Conservation (phyloP, 2,113 vertebrate genomes). For the Nyctereutes procyonoides region DNA sequence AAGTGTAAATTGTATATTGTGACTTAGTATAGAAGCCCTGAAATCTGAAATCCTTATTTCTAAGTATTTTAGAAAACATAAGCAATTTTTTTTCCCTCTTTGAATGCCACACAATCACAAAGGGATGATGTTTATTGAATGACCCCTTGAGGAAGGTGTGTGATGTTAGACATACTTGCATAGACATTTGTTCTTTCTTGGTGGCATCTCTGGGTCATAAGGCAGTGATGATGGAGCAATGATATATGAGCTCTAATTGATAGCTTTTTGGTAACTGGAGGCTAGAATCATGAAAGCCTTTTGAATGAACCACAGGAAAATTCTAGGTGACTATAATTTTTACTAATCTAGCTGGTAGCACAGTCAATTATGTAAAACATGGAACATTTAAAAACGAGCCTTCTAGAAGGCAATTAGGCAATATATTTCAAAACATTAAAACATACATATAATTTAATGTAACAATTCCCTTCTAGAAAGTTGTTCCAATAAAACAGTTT, state of each 20-base stretch:
- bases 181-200: background rate
- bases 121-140: background rate
- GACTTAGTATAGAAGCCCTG: background rate
- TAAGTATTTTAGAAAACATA: slow-evolving; percentile 34
- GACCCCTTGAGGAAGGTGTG: background rate
- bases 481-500: background rate
- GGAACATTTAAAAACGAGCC: background rate
- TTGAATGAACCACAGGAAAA: background rate
- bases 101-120: background rate
- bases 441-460: background rate
- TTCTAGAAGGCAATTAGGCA: background rate
- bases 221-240: background rate
- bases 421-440: slow-evolving; percentile 8
- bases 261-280: background rate
- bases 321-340: background rate
- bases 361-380: slow-evolving; percentile 4
- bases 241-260: background rate
- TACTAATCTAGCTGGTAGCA: background rate
- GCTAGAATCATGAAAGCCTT: background rate
- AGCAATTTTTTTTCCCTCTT: fast-evolving
- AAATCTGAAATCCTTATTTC: slow-evolving; percentile 46
- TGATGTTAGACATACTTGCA: background rate
- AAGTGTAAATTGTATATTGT: background rate
- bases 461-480: background rate
- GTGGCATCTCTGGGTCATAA: background rate